These are phyloP conservation scores for Theonella swinhoei DNA, from an alignment of 37 sponge, comb jelly and placozoan species.

Conservation along the genomic window DNA sequence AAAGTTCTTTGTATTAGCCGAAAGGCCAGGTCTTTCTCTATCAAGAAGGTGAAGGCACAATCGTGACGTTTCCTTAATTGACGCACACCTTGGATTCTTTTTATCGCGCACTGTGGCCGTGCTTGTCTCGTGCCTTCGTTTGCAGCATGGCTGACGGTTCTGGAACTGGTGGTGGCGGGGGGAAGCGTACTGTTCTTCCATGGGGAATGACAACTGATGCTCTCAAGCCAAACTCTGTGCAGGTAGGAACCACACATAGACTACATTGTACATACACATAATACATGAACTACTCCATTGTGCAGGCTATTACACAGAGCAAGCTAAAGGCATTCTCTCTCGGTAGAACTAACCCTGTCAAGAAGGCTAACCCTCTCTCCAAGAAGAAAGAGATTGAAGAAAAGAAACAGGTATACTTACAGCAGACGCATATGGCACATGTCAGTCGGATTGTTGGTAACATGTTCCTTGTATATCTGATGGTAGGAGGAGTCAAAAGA, in stretches of 20 bases:
- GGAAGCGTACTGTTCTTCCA: conserved; percentile 37
- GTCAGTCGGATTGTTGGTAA: background rate
- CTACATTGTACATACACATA: too few relatives aligned
- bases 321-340: conserved; percentile 84
- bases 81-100: too few relatives aligned
- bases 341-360: conserved; percentile 70
- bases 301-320: conserved; percentile 67
- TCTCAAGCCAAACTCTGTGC: conserved; percentile 61
- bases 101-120: too few relatives aligned
- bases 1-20: too few relatives aligned
- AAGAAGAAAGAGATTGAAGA: conserved; percentile 75
- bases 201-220: conserved; percentile 53
- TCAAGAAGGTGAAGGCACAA: too few relatives aligned
- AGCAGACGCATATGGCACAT: background rate
- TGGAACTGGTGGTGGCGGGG: too few relatives aligned
- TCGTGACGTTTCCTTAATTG: too few relatives aligned
- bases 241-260: conserved; percentile 23
- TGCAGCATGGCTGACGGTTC: too few relatives aligned
- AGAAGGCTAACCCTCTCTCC: conserved; percentile 36
- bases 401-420: conserved; percentile 45
- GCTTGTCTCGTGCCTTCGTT: too few relatives aligned
- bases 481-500: conserved; percentile 60
- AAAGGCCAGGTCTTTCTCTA: too few relatives aligned
- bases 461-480: background rate
- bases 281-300: background rate